Evolutionary conservation across 2,113 vertebrate species (phyloP), one percentile per base, ranked within the genome.

Genomic region (Andinoacara biseriatus): DNA sequence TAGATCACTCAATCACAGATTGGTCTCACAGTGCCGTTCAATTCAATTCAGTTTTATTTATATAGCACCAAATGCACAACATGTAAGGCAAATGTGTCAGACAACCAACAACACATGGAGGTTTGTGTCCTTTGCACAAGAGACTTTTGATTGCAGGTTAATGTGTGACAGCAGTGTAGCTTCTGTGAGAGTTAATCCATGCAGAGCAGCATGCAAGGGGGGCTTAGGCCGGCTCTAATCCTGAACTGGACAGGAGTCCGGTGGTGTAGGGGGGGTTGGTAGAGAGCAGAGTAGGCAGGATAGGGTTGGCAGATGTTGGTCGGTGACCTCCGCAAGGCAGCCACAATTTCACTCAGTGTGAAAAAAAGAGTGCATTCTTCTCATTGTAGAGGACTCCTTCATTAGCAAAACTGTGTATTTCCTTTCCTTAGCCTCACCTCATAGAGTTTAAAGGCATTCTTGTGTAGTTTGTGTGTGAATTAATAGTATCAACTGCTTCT

Each of bases 101-200:
- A 52, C 43, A 20, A 20, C 38, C 43, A 46, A 26, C 40, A 54
- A n/a, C 31, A 15, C 57, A n/a, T 4, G 11, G 5, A 62, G 20
- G 65, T 31, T 79, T 58, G 67, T 14, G 40, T 62, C 29, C 38
- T 58, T 61, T 20, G 33, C 59, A 84, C 60, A 18, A 81, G 79
- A 62, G 86, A 62, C 82, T 83, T 72, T 83, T 89, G 91, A 90
- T 80, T 31, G 87, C 76, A 86, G 90, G 88, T 86, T 88, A 90
- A 89, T 76, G 91, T 86, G 90, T 87, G 92, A 87, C 88, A 82
- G 80, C 87, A 85, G 85, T 29, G 84, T n/a, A 17, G 84, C 90
- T 85, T 88, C 85, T 74, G 76, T 15, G 57, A 69, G 80, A 90
- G 87, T 88, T 94, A 94, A 95, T 94, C 94, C 94, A 65, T 33